Conservation (phyloP, 1,140 invertebrate genomes). For the Probaryconus sp. region DNA sequence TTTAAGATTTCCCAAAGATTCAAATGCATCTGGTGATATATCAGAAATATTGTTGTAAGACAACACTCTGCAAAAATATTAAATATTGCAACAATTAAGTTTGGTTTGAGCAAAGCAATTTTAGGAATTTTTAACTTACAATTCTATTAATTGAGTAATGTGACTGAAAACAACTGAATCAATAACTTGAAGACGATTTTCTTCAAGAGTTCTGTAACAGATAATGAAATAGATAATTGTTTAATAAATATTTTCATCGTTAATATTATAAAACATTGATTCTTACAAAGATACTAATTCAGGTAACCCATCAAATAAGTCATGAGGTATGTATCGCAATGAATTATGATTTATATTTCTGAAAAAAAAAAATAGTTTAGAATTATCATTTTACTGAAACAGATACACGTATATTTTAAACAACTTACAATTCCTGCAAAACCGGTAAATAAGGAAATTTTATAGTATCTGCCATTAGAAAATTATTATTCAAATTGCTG, state of each 20-base stretch:
- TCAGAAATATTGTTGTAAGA: conserved; percentile 65
- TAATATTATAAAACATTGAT: background rate
- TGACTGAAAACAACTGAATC: conserved; percentile 75
- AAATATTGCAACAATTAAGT: no score
- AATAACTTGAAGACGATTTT: conserved; percentile 73
- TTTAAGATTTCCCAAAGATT: conserved; percentile 61
- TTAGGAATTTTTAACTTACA: conserved; percentile 77
- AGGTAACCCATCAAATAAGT: conserved; percentile 74
- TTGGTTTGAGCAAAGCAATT: no score
- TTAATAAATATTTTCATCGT: background rate
- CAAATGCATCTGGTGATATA: conserved; percentile 65
- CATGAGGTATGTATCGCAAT: conserved; percentile 73
- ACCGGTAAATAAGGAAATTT: conserved; percentile 76
- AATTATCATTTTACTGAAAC: conserved; percentile 20
- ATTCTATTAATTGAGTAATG: conserved; percentile 74
- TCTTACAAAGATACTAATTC: conserved; percentile 77
- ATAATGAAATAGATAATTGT: conserved; percentile 15
- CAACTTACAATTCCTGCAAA: conserved; percentile 79
- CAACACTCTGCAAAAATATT: conserved; percentile 74
- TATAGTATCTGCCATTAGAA: conserved; percentile 72
- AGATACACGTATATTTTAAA: no score
- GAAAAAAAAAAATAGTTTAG: conserved; percentile 44
- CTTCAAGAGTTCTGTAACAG: conserved; percentile 65
- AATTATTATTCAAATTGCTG: conserved; percentile 72
- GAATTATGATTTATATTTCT: conserved; percentile 77